These are phyloP conservation scores for Euglossa dilemma DNA, from an alignment of 1,140 invertebrate genomes.

Conservation along the genomic window DNA sequence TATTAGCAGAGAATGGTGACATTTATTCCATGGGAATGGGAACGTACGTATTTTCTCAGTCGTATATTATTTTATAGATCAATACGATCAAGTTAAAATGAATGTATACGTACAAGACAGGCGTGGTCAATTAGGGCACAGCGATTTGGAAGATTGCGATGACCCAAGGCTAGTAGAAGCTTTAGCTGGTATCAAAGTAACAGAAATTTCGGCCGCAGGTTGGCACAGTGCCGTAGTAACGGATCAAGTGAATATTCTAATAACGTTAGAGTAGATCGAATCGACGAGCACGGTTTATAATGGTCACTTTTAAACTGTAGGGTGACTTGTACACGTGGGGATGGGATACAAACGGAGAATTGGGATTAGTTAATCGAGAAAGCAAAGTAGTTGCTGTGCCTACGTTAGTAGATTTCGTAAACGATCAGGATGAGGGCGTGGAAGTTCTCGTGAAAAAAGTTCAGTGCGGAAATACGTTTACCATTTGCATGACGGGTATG, in stretches of 20 bases:
- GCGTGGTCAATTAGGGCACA: slow-evolving; percentile 92
- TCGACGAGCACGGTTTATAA: not conserved
- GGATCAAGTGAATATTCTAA: slow-evolving; percentile 74
- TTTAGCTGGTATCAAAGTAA: slow-evolving; percentile 87
- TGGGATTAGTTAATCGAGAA: slow-evolving; percentile 85
- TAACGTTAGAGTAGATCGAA: not conserved
- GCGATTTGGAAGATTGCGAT: slow-evolving; percentile 85
- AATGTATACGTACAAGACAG: slow-evolving; percentile 80
- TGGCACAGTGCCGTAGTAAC: slow-evolving; percentile 93
- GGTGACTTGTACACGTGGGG: slow-evolving; percentile 95
- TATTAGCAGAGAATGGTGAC: slow-evolving; percentile 87
- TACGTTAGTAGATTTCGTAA: slow-evolving; percentile 83
- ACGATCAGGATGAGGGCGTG: slow-evolving; percentile 78
- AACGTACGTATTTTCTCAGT: slow-evolving; percentile 83
- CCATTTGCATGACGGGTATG: slow-evolving; percentile 83
- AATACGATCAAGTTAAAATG: slow-evolving; percentile 39
- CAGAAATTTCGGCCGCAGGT: slow-evolving; percentile 88
- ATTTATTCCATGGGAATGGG: slow-evolving; percentile 92
- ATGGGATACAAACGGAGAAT: slow-evolving; percentile 94
- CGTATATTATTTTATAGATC: not conserved
- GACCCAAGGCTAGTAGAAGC: slow-evolving; percentile 86
- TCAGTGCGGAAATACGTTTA: slow-evolving; percentile 87
- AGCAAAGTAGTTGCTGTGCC: slow-evolving; percentile 81
- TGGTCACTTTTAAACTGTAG: slow-evolving; percentile 60
- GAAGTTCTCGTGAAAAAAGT: slow-evolving; percentile 83